Percentiles rank a stretch among this genome's conserved stretches.
Evolutionary conservation across 2,797 vertebrate species (phyloP).

Genomic region (Paguma larvata): DNA sequence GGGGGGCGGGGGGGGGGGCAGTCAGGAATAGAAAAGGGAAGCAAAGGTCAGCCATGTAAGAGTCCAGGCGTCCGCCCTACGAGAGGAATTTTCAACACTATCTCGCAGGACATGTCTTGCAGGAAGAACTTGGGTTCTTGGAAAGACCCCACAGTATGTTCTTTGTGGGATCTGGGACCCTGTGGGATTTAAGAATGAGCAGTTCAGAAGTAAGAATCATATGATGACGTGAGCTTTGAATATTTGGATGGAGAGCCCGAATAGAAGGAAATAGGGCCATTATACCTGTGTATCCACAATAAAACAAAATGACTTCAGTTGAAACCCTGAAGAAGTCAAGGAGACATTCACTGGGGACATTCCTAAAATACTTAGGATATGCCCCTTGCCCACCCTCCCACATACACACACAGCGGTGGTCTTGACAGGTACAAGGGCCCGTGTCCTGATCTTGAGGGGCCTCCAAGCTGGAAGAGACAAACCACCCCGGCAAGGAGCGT

Average conservation of each 20-base stretch:
- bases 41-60: not conserved
- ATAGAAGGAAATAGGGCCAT: not conserved
- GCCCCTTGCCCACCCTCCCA: accelerated
- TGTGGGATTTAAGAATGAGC: not conserved
- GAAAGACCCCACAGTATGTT: not conserved
- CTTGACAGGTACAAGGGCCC: not conserved
- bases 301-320: not conserved
- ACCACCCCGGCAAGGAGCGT: not conserved
- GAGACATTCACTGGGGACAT: too few species aligned
- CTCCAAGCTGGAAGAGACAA: not conserved
- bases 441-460: not conserved
- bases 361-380: not conserved
- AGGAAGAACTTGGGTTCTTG: not conserved
- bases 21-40: not conserved
- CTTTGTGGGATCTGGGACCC: not conserved
- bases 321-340: not conserved
- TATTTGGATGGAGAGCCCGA: not conserved
- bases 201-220: not conserved
- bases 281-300: not conserved
- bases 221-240: not conserved
- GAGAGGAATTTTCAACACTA: not conserved
- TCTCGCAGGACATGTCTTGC: not conserved
- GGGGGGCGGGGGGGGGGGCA: accelerated
- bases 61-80: not conserved
- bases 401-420: not conserved